Evolutionary conservation across 1,140 invertebrate genomes (phyloP).

Genomic region (Lordiphosa stackelbergi): DNA sequence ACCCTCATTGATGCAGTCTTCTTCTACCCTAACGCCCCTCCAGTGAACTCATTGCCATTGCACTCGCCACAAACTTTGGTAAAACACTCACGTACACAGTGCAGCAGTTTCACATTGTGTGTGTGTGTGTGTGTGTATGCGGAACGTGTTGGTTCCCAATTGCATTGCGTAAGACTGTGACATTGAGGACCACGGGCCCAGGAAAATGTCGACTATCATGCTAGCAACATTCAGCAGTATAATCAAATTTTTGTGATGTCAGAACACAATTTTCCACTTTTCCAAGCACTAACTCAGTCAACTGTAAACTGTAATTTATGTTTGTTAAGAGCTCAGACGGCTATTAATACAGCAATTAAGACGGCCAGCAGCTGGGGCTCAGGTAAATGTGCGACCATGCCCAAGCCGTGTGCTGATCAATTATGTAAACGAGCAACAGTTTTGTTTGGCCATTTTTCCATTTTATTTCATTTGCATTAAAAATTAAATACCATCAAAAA

Average conservation of each 20-base stretch:
- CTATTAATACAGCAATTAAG: conserved; percentile 23
- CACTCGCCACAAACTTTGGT: conserved; percentile 48
- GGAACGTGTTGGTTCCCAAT: conserved; percentile 43
- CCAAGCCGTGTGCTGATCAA: conserved; percentile 36
- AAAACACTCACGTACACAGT: conserved; percentile 52
- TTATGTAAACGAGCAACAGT: conserved; percentile 58
- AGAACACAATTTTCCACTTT: conserved; percentile 2
- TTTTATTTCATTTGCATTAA: conserved; percentile 47
- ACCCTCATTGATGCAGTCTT: background rate
- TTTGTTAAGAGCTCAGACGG: conserved; percentile 21
- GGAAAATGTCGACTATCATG: conserved; percentile 21
- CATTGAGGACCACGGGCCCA: conserved; percentile 21
- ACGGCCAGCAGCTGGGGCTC: conserved; percentile 3
- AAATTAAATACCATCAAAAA: conserved; percentile 29
- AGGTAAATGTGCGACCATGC: background rate
- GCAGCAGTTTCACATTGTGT: conserved; percentile 13
- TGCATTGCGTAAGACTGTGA: conserved; percentile 53
- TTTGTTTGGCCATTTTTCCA: conserved; percentile 16
- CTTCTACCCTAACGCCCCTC: background rate
- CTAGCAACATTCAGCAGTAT: conserved; percentile 28
- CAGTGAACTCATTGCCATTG: conserved; percentile 14
- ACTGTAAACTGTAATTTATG: conserved; percentile 46
- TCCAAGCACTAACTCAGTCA: conserved; percentile 12
- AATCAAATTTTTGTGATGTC: conserved; percentile 42
- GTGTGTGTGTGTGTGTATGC: conserved; percentile 21